phyloP scores from a whole-genome alignment of 2,888 invertebrate genomes.

The Mythimna pallens region DNA sequence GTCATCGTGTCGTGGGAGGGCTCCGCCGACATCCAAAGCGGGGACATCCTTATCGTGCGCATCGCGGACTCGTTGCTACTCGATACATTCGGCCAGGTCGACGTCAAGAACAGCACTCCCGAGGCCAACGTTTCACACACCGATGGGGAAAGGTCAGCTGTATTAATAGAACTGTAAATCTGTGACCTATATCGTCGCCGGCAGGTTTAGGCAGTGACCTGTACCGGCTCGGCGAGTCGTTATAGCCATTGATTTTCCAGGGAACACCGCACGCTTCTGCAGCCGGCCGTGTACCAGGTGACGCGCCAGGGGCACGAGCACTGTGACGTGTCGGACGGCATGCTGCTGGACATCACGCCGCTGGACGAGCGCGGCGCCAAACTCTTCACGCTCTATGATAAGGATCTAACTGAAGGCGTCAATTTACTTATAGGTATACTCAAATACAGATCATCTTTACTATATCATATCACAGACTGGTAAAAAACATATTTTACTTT shows the following conservation, averaged over 20 bases:
- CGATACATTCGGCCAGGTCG: slow-evolving; percentile 74
- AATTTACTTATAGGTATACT: slow-evolving; percentile 93
- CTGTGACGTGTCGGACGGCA: slow-evolving; percentile 93
- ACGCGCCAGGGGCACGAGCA: slow-evolving; percentile 93
- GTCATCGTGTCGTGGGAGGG: slow-evolving; percentile 92
- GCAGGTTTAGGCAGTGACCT: slow-evolving; percentile 51
- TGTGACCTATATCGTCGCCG: slow-evolving; percentile 51
- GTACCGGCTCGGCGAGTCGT: slow-evolving; percentile 38
- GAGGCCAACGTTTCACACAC: slow-evolving; percentile 74
- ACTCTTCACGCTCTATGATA: slow-evolving; percentile 93
- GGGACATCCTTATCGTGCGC: slow-evolving; percentile 93
- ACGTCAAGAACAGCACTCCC: slow-evolving; percentile 75
- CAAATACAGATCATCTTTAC: neutral
- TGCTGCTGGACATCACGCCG: slow-evolving; percentile 93
- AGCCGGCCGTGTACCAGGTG: slow-evolving; percentile 93
- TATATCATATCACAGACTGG: slow-evolving; percentile 7
- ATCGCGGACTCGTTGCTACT: slow-evolving; percentile 92
- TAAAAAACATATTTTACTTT: slow-evolving; percentile 4
- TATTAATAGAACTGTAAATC: slow-evolving; percentile 47
- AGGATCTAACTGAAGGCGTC: slow-evolving; percentile 93
- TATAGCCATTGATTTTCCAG: slow-evolving; percentile 74
- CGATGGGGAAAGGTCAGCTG: slow-evolving; percentile 79
- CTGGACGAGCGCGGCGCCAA: slow-evolving; percentile 92
- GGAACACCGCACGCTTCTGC: slow-evolving; percentile 89
- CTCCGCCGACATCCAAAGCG: slow-evolving; percentile 93